A percentile compares a stretch with the other conserved stretches of the same genome.
Evolutionary conservation across 1,140 invertebrate species (phyloP).

Genomic region (Ephestia elutella): DNA sequence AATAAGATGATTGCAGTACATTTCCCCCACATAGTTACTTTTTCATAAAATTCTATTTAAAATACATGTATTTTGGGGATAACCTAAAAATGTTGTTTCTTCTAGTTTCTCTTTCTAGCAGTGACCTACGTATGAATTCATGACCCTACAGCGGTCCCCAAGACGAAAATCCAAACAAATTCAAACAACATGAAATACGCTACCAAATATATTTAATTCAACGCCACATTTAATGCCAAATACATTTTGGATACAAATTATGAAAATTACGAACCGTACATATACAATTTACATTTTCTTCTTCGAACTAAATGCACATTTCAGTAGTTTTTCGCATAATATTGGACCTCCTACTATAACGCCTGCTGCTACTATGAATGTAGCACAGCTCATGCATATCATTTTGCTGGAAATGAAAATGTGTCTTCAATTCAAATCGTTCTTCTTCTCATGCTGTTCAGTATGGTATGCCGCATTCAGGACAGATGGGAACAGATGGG

Average conservation of each 20-base stretch:
- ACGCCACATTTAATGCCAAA: too few relatives aligned
- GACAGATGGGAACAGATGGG: conserved; percentile 40
- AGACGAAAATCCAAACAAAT: background rate
- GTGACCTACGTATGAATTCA: too few relatives aligned
- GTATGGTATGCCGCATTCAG: conserved; percentile 50
- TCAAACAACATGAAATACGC: background rate
- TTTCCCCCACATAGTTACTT: too few relatives aligned
- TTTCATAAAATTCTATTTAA: too few relatives aligned
- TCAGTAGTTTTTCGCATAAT: conserved; percentile 42
- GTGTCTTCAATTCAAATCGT: background rate
- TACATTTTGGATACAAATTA: background rate
- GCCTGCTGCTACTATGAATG: conserved; percentile 33
- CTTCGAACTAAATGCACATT: conserved; percentile 33
- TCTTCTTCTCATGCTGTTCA: conserved; percentile 14
- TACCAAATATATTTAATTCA: background rate
- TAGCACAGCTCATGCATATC: conserved; percentile 45
- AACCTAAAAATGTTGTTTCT: too few relatives aligned
- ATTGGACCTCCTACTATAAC: conserved; percentile 40
- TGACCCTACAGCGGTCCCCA: background rate
- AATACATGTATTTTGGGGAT: too few relatives aligned
- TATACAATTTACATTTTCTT: conserved; percentile 11
- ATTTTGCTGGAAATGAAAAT: conserved; percentile 18
- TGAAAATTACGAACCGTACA: conserved; percentile 3
- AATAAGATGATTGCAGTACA: too few relatives aligned
- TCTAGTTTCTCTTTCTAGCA: too few relatives aligned